phyloP scores from a whole-genome alignment of 2,113 vertebrate genomes.

The Gopherus flavomarginatus region DNA sequence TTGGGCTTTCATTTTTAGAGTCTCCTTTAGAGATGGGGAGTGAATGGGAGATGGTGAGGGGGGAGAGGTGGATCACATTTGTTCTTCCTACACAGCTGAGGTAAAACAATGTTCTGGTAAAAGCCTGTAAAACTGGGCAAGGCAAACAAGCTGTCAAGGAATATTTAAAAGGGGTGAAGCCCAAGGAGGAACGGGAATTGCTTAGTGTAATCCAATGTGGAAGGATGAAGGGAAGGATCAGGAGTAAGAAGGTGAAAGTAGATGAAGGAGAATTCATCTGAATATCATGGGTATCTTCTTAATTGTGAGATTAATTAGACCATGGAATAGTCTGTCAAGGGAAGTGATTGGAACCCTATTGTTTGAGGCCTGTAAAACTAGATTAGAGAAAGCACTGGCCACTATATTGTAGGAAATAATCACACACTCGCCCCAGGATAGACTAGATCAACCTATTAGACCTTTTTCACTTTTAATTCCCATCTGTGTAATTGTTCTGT shows the following conservation, averaged over 20 bases:
- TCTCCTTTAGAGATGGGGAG: not conserved
- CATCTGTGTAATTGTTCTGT: not conserved
- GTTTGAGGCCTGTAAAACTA: not conserved
- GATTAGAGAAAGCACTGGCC: not conserved
- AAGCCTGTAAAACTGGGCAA: not conserved
- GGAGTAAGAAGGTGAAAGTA: not conserved
- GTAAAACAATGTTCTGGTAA: not conserved
- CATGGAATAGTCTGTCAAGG: not conserved
- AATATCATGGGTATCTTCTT: not conserved
- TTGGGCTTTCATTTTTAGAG: conserved; percentile 21
- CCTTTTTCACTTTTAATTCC: not conserved
- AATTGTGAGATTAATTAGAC: not conserved
- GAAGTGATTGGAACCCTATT: fast-evolving
- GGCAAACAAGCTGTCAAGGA: not conserved
- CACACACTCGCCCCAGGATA: not conserved
- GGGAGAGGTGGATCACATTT: not conserved
- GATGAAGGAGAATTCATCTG: not conserved
- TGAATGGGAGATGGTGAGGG: not conserved
- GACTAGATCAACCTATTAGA: not conserved
- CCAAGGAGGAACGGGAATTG: not conserved
- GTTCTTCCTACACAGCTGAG: not conserved
- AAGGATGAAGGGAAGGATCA: not conserved
- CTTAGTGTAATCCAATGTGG: not conserved
- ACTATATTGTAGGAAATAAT: not conserved
- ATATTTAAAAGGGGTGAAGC: not conserved